A percentile compares a stretch with the other conserved stretches of the same genome.
Evolutionary conservation across 2,888 invertebrate genomes (phyloP).

Genomic region (Chrysina gloriosa): DNA sequence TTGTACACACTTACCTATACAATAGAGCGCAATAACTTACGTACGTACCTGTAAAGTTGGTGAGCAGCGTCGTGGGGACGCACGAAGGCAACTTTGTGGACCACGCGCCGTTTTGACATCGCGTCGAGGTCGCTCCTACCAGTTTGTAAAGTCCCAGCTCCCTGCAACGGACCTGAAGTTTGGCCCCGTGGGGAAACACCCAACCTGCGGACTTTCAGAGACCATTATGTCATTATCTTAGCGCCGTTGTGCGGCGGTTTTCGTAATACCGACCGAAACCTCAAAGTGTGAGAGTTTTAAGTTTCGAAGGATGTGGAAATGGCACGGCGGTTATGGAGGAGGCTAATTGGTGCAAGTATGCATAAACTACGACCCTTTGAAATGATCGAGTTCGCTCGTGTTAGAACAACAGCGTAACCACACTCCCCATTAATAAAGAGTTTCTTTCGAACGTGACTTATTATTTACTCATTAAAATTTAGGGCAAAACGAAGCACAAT

Average conservation of each 20-base stretch:
- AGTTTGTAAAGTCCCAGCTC: conserved; percentile 88
- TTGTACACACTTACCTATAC: conserved; percentile 12
- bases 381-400: not conserved
- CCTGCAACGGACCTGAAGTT: conserved; percentile 80
- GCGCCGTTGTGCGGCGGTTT: conserved; percentile 31
- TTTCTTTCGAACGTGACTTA: not conserved
- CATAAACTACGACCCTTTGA: conserved; percentile 24
- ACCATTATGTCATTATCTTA: conserved; percentile 44
- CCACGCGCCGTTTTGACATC: conserved; percentile 88
- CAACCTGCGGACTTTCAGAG: conserved; percentile 70
- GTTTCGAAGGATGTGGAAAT: not conserved
- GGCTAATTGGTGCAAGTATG: conserved; percentile 29
- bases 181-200: conserved; percentile 82
- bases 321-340: not conserved
- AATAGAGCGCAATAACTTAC: not conserved
- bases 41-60: conserved; percentile 82
- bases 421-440: not conserved
- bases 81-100: conserved; percentile 82
- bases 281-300: conserved; percentile 33
- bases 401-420: conserved; percentile 1
- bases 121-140: conserved; percentile 79
- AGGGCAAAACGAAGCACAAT: not conserved
- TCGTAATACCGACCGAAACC: conserved; percentile 34
- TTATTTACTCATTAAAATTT: not conserved
- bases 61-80: conserved; percentile 86